These are phyloP conservation scores for Ivindomyrus marchei DNA, from an alignment of 2,113 vertebrate species.

Conservation along the genomic window DNA sequence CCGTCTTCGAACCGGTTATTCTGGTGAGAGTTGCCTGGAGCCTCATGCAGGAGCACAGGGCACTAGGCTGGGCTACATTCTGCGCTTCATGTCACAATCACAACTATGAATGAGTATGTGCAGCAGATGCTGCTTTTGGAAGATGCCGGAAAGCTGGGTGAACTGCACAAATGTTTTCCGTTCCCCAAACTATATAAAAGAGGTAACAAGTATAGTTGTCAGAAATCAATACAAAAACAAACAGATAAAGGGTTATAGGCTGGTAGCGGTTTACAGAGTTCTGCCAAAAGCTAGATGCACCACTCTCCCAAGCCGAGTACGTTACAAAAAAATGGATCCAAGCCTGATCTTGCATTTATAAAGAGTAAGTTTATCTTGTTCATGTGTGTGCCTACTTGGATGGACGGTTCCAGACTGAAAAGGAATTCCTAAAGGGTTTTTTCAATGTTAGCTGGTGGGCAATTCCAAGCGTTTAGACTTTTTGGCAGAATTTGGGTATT, in stretches of 20 bases:
- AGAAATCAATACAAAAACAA: not conserved
- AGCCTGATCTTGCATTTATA: not conserved
- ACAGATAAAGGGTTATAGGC: not conserved
- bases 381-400: not conserved
- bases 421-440: not conserved
- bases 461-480: not conserved
- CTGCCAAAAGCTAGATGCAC: not conserved
- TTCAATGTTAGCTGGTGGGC: not conserved
- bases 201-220: not conserved
- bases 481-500: not conserved
- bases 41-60: not conserved
- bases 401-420: not conserved
- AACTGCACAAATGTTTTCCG: not conserved
- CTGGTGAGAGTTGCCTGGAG: not conserved
- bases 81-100: not conserved
- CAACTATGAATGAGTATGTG: not conserved
- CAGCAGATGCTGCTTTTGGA: not conserved
- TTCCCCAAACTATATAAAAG: not conserved
- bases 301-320: not conserved
- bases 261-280: not conserved
- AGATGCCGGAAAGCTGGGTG: not conserved
- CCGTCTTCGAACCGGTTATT: not conserved
- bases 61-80: not conserved
- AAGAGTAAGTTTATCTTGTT: not conserved
- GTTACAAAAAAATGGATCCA: not conserved